Evolutionary conservation across 2,888 invertebrate species (phyloP), one percentile per base, ranked within the genome.

Genomic region (Belgica antarctica): DNA sequence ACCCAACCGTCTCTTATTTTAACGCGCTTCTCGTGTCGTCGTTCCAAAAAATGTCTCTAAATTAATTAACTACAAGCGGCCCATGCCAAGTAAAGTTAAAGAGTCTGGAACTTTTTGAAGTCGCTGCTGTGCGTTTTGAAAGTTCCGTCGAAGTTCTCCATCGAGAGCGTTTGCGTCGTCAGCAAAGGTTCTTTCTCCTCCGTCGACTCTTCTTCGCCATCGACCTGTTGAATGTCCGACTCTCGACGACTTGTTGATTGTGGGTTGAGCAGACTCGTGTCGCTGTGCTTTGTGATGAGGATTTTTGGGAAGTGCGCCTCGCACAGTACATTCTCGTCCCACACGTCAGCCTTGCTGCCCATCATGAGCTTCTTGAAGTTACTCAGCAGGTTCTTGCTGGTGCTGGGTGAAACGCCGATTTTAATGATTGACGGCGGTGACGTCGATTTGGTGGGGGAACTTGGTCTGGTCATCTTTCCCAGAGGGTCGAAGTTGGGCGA

Each of bases 221-320:
- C 52, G n/a, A 68, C 68, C 57, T 68, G 68, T 68, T 68, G 68
- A 68, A 68, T 68, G 31, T 68, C 68, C 19, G 68, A 68, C 8
- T 68, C 68, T 31, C 68, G 28, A 28, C 68, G 52, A 68, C 68
- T 68, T 68, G 68, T 68, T 68, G 68, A 68, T 47, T 68, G 52
- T 57, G 68, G 22, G 22, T 47, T 68, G 28, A 68, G 24, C 15
- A 68, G 27, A 27, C 70, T 70, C n/a, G n/a, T n/a, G n/a, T 70
- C 70, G 15, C 61, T 61, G 19, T 70, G 70, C 27, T 70, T 70
- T 59, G 70, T 70, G 25, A 70, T 70, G n/a, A 70, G 41, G 24
- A 70, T 70, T 70, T 61, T 19, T 4, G 70, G 70, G 61, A 70
- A 70, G 27, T 59, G 57, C 22, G 12, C 12, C n/a, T 27, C 47